Evolutionary conservation across 2,113 vertebrate species (phyloP).

Genomic region (Crypturellus undulatus): DNA sequence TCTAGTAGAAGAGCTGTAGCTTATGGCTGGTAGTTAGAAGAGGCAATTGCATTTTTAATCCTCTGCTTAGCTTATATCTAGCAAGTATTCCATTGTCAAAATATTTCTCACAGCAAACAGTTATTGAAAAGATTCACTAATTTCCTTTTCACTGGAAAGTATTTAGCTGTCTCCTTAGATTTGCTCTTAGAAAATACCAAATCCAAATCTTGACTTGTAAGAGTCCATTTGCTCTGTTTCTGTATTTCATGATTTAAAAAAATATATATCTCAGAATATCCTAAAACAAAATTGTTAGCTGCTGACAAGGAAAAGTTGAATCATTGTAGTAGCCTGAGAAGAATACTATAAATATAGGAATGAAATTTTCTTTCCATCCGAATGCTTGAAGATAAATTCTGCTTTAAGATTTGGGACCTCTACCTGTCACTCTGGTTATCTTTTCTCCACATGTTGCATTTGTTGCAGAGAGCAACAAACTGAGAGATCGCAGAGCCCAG

Average conservation of each 20-base stretch:
- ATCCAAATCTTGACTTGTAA: not conserved
- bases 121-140: not conserved
- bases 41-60: not conserved
- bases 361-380: not conserved
- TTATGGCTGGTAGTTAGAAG: not conserved
- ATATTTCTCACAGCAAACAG: not conserved
- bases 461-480: not conserved
- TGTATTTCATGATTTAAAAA: not conserved
- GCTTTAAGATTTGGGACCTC: not conserved
- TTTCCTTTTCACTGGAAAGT: not conserved
- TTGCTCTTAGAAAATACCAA: not conserved
- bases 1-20: not conserved
- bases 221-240: not conserved
- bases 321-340: not conserved
- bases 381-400: not conserved
- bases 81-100: not conserved
- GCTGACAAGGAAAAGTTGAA: not conserved
- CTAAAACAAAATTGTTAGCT: not conserved
- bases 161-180: not conserved
- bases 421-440: not conserved
- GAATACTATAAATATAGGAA: not conserved
- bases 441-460: not conserved
- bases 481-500: not conserved
- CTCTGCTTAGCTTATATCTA: not conserved
- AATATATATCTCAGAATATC: not conserved